Percentiles rank a stretch among this genome's conserved stretches.
These are phyloP conservation scores for Atethmia centrago DNA, from an alignment of 2,888 invertebrate genomes.

Conservation along the genomic window DNA sequence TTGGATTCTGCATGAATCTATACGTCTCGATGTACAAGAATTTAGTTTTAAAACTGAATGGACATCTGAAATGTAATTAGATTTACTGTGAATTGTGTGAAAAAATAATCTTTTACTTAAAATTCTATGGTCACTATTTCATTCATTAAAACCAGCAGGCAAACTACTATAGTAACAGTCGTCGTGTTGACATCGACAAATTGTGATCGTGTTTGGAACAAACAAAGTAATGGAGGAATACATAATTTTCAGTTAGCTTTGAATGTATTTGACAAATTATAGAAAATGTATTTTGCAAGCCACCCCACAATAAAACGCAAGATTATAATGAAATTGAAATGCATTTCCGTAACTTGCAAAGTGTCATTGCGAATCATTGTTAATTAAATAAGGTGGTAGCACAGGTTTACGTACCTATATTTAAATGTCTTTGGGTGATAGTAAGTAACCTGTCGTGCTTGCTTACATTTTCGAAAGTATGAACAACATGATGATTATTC, in stretches of 20 bases:
- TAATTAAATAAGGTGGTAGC: no score
- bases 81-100: constrained; percentile 26
- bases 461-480: no score
- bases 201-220: background rate
- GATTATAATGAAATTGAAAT: no score
- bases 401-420: no score
- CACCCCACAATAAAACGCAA: background rate
- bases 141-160: background rate
- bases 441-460: no score
- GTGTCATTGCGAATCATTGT: no score
- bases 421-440: no score
- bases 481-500: no score
- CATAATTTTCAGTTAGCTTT: background rate
- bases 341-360: no score
- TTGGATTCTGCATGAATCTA: constrained; percentile 61
- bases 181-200: background rate
- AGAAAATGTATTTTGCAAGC: background rate
- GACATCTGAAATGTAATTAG: constrained; percentile 34
- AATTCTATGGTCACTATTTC: background rate
- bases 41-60: constrained; percentile 48
- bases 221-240: background rate
- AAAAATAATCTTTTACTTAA: background rate
- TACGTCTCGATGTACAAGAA: constrained; percentile 33
- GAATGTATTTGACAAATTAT: background rate
- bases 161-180: background rate